Evolutionary conservation across 2,888 invertebrate species (phyloP), one percentile per base, ranked within the genome.

Genomic region (Pseudeuparius sepicola): DNA sequence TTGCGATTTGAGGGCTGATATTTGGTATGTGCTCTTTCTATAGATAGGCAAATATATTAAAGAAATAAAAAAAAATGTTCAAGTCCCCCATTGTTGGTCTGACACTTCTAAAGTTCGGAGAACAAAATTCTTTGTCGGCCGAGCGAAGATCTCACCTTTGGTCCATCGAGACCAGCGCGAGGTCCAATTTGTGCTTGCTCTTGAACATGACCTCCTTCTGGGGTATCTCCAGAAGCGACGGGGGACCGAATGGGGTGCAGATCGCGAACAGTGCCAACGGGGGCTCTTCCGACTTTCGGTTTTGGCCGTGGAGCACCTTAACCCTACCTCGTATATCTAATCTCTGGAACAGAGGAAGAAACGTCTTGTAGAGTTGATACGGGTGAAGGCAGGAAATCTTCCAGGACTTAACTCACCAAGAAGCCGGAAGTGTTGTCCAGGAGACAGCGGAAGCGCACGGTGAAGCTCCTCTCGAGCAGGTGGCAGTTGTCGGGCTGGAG

Each of bases 161-260:
- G 68, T 97, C 97, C 90, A 97, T 94, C 25, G 93, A 94, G 49
- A 96, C 87, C 46, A 96, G 75, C 42, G 89, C 83, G 38, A 98
- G 75, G 65, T 98, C 97, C 53, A 99, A 73, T 61, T 96, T 94
- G 70, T 98, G 98, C 68, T 98, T 98, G 61, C 93, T 94, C 66
- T 98, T 98, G 70, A 98, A 94, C 84, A 98, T 96, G 51, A 96
- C 88, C 66, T 98, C 98, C 61, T 97, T 93, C 58, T 96, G 92
- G 3, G 96, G 94, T 47, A 94, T 87, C 64, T 99, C 98, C 37
- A 96, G 71, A 32, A 96, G 67, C 37, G 94, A 93, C 13, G 98
- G 93, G 9, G 98, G 98, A 0, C 98, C 98, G 56, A 98, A 98
- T 0, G 98, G 98, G 3, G 96, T 97, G 66, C 98, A 98, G 36